Evolutionary conservation across 1,140 invertebrate genomes (phyloP), one percentile per base, ranked within the genome.

Genomic region (Babylonia areolata): DNA sequence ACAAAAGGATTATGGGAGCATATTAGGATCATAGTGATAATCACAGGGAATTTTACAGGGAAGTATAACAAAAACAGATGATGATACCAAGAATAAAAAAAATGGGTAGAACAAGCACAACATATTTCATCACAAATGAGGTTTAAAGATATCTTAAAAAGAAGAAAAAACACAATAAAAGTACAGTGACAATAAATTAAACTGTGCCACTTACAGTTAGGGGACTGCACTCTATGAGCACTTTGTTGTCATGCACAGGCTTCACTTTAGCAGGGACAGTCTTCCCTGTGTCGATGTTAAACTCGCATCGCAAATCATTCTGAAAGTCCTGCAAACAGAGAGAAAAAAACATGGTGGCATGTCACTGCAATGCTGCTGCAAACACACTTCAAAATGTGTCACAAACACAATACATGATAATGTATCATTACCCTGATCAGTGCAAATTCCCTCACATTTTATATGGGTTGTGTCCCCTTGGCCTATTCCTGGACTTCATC

Each of bases 291-390:
- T 87, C 86, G 12, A 88, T 51, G 64, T 87, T 90, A 77, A 92
- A 92, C 58, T 86, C 86, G 81, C 91, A 91, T 33, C 81, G 84
- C 35, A 90, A 33, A 23, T 85, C 85, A 3, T n/a, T 77, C 86
- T 90, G 90, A 39, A 88, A 89, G 31, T 88, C 84, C 86, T 88
- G 79, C 20, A 87, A 86, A 79, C 77, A 40, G 31, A 42, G 6
- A 28, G 31, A 79, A 23, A n/a, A n/a, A n/a, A n/a, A n/a, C n/a
- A n/a, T 2, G 46, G 46, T 51, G 46, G 46, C 46, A 51, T 51
- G 46, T 51, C 42, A 6, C 46, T 51, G 46, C 46, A 51, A 17
- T 9, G 17, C 2, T 1, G 58, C 58, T 73, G n/a, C n/a, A n/a
- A n/a, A n/a, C n/a, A n/a, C n/a, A n/a, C n/a, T n/a, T n/a, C n/a